Percentiles rank a stretch among this genome's conserved stretches.
Evolutionary conservation across 92 coral and sea anemone genomes (phyloP).

Genomic region (Phenganax stokvisi): DNA sequence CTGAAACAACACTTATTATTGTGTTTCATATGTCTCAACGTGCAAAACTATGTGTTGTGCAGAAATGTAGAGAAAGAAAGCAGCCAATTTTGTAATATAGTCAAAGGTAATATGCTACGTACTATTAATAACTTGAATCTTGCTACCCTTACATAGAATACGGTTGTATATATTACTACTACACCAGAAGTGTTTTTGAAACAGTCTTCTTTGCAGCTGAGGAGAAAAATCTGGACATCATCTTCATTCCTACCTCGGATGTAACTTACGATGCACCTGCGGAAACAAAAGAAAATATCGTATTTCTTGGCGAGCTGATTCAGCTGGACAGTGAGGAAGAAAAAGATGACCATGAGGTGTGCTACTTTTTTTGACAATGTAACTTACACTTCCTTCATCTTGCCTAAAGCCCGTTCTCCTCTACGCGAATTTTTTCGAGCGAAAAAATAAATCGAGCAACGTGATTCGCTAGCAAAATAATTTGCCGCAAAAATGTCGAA

Average conservation of each 20-base stretch:
- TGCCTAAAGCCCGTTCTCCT: too few relatives aligned
- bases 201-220: conserved; percentile 95
- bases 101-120: background rate
- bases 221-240: conserved; percentile 79
- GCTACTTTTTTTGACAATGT: too few relatives aligned
- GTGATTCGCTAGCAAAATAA: too few relatives aligned
- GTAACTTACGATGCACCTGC: conserved; percentile 92
- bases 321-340: background rate
- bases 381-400: too few relatives aligned
- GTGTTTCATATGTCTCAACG: too few relatives aligned
- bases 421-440: too few relatives aligned
- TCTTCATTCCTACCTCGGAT: conserved; percentile 93
- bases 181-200: conserved; percentile 86
- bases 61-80: too few relatives aligned
- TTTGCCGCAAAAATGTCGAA: too few relatives aligned
- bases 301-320: background rate
- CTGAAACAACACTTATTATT: too few relatives aligned
- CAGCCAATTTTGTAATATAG: too few relatives aligned
- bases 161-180: background rate
- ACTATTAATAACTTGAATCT: background rate
- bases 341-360: background rate
- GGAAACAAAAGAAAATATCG: background rate
- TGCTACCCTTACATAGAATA: background rate
- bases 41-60: too few relatives aligned
- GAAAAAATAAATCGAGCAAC: too few relatives aligned